Evolutionary conservation across 2,113 vertebrate genomes (phyloP).

Genomic region (Stigmatopora argus): DNA sequence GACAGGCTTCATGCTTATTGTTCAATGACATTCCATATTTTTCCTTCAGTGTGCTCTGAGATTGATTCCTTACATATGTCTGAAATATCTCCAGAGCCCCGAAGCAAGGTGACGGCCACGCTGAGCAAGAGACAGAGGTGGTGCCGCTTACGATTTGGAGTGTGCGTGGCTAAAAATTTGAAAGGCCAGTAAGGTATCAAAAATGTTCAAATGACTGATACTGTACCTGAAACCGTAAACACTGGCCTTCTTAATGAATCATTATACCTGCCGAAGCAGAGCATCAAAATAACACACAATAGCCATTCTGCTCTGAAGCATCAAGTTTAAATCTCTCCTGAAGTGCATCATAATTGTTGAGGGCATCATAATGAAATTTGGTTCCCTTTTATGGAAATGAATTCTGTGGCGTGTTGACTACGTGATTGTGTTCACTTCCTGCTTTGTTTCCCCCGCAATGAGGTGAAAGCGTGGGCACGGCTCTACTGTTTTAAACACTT

Average conservation of each 20-base stretch:
- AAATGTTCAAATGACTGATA: not conserved
- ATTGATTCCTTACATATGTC: conserved; percentile 85
- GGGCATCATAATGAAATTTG: conserved; percentile 22
- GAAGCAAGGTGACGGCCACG: conserved; percentile 73
- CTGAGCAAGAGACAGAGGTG: conserved; percentile 34
- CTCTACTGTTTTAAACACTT: conserved; percentile 65
- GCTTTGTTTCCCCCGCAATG: conserved; percentile 50
- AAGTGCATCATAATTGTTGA: conserved; percentile 26
- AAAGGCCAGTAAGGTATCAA: not conserved
- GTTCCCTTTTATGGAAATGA: conserved; percentile 34
- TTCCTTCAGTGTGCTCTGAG: conserved; percentile 89
- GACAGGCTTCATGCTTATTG: conserved; percentile 86
- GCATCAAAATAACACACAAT: not conserved
- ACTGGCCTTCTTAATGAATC: not conserved
- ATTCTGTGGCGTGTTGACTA: conserved; percentile 39
- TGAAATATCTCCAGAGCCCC: conserved; percentile 88
- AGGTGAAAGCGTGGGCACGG: not conserved
- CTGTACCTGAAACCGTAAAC: not conserved
- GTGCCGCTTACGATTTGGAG: not conserved
- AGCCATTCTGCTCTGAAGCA: not conserved
- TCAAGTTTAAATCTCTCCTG: conserved; percentile 22
- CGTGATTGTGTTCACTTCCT: conserved; percentile 47
- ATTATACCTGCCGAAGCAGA: not conserved
- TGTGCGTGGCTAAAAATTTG: not conserved
- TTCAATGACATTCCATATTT: conserved; percentile 92